phyloP scores from a whole-genome alignment of 2,797 vertebrate species.

The Phoxinus dragarum region DNA sequence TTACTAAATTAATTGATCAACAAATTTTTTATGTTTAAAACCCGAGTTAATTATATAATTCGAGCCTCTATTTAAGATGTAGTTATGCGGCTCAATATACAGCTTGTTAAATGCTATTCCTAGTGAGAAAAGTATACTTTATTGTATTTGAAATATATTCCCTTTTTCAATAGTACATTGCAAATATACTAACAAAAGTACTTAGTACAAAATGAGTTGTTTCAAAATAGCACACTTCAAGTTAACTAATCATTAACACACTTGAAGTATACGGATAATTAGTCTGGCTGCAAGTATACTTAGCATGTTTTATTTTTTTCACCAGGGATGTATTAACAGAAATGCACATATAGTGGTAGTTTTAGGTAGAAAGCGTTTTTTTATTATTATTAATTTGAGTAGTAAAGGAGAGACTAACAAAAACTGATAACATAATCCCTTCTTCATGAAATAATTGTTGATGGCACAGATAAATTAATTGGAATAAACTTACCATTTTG shows the following conservation, averaged over 20 bases:
- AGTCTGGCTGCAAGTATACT: too few relatives aligned
- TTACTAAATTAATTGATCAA: neutral
- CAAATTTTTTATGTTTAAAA: neutral
- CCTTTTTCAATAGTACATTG: too few relatives aligned
- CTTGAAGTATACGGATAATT: too few relatives aligned
- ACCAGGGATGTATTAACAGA: neutral
- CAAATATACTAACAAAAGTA: too few relatives aligned
- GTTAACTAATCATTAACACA: too few relatives aligned
- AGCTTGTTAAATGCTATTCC: neutral
- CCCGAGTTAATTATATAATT: neutral
- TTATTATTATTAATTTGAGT: neutral
- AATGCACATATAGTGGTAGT: neutral
- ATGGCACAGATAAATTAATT: neutral
- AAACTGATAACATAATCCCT: neutral
- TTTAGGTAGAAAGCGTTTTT: too few relatives aligned
- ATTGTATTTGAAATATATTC: too few relatives aligned
- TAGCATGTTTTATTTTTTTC: too few relatives aligned
- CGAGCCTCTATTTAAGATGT: neutral
- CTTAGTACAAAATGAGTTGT: too few relatives aligned
- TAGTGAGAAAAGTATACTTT: too few relatives aligned
- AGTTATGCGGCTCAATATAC: neutral
- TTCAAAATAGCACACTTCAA: too few relatives aligned
- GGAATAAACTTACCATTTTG: constrained; percentile 23
- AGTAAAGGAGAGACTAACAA: neutral
- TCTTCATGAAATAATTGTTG: neutral